Evolutionary conservation across 2,888 invertebrate genomes (phyloP), one percentile per base, ranked within the genome.

Genomic region (Ennomos quercinarius): DNA sequence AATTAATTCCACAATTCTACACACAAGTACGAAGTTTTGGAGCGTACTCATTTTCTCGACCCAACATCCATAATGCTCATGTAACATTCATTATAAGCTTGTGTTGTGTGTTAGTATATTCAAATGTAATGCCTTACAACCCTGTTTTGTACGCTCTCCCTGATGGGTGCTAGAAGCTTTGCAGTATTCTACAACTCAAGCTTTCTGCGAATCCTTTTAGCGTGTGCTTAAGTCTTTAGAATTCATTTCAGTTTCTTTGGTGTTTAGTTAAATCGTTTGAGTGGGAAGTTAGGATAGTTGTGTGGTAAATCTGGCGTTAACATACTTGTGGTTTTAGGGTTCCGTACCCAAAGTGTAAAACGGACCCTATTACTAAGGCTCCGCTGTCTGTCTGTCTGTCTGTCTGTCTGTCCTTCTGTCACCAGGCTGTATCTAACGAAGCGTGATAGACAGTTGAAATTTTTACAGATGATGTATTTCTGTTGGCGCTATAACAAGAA

Each of bases 11-110:
- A 49, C 53, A 66, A 76, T 76, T 73, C 55, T 46, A 66, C 63
- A 66, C 59, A 64, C 68, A 70, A 62, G 66, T 61, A 67, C 60
- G 65, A 63, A 68, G 73, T 70, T 71, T 70, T 69, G 61, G 66
- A 69, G 73, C 68, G 70, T 76, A 68, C 73, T 77, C 76, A 75
- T 78, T 77, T 78, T 67, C 70, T 66, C 73, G 66, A 70, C 72
- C 73, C 73, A 65, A 75, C 76, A 76, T 75, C 70, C 74, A 73
- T 80, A 80, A 80, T 76, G 72, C 81, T 83, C 79, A 80, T 80
- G 78, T 81, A 73, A 81, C 80, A 81, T 82, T 82, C 74, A 81
- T 81, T 76, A 76, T 76, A 79, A 75, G 74, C 74, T 62, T 64
- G 63, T 71, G 67, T 67, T 74, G 68, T 64, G 69, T 69, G 66